A percentile compares a stretch with the other conserved stretches of the same genome.
phyloP scores from a whole-genome alignment of 1,140 invertebrate species.

The Plodia interpunctella region DNA sequence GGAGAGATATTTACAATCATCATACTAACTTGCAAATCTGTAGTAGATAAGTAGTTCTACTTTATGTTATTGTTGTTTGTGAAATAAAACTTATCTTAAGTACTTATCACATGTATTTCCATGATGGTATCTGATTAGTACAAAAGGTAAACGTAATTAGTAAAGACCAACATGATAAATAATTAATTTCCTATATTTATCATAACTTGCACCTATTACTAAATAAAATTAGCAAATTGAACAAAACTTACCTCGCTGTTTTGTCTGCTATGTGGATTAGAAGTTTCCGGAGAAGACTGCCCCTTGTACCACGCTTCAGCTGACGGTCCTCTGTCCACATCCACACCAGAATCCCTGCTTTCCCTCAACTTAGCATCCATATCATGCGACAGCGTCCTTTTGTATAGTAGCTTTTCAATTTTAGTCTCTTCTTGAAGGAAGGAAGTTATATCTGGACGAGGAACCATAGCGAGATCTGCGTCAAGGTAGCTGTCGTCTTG shows the following conservation, averaged over 20 bases:
- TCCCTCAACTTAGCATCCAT: constrained; percentile 77
- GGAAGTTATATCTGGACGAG: constrained; percentile 87
- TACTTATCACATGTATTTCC: too few relatives aligned
- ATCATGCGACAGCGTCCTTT: constrained; percentile 79
- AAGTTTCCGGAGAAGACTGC: constrained; percentile 79
- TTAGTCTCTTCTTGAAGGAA: constrained; percentile 88
- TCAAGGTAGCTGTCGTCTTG: constrained; percentile 83
- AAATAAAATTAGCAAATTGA: too few relatives aligned
- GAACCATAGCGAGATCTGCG: constrained; percentile 81
- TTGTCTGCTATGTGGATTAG: constrained; percentile 85
- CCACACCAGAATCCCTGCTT: constrained; percentile 87
- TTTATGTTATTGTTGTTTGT: too few relatives aligned
- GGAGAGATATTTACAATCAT: too few relatives aligned
- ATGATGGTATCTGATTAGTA: too few relatives aligned
- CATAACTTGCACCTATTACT: too few relatives aligned
- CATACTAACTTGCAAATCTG: too few relatives aligned
- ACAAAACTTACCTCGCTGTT: constrained; percentile 82
- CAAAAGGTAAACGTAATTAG: too few relatives aligned
- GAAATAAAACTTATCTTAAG: too few relatives aligned
- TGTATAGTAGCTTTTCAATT: constrained; percentile 84
- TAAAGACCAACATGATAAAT: too few relatives aligned
- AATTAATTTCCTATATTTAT: too few relatives aligned
- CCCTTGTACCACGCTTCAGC: constrained; percentile 80
- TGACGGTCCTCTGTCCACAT: constrained; percentile 80
- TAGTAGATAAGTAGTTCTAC: too few relatives aligned